phyloP scores from a whole-genome alignment of 2,888 invertebrate genomes.

The Matsumyia berberina region DNA sequence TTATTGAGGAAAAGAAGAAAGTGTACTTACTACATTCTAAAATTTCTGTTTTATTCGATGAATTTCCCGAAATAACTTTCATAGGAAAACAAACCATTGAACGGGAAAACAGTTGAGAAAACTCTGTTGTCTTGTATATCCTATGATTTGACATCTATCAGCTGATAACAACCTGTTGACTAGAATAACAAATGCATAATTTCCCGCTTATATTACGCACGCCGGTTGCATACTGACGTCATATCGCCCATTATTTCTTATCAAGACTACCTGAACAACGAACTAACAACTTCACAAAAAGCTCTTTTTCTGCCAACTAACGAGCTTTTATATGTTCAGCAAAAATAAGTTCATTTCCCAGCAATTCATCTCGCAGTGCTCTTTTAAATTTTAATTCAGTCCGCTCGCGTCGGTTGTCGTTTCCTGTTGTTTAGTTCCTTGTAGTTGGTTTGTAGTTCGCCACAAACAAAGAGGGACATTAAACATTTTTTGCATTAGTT shows the following conservation, averaged over 20 bases:
- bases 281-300: conserved; percentile 6
- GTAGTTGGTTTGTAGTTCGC: background rate
- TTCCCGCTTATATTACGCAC: conserved; percentile 14
- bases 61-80: background rate
- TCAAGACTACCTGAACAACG: background rate
- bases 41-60: too few species aligned
- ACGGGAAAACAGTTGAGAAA: background rate
- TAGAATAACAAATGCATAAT: background rate
- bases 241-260: background rate
- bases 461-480: background rate
- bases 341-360: conserved; percentile 19
- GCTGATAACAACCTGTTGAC: conserved; percentile 30
- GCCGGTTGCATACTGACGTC: background rate
- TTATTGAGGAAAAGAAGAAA: too few species aligned
- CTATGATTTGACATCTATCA: conserved; percentile 15
- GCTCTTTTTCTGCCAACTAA: background rate
- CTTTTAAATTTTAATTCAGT: conserved; percentile 30
- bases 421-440: background rate
- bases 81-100: background rate
- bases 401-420: conserved; percentile 39
- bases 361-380: conserved; percentile 21
- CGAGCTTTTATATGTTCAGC: conserved; percentile 7
- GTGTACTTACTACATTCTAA: too few species aligned
- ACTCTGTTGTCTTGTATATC: background rate
- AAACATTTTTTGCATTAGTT: conserved; percentile 14